A percentile compares a stretch with the other conserved stretches of the same genome.
These are phyloP conservation scores for Phrynosoma blainvillii DNA, from an alignment of 2,113 vertebrate genomes.

Conservation along the genomic window DNA sequence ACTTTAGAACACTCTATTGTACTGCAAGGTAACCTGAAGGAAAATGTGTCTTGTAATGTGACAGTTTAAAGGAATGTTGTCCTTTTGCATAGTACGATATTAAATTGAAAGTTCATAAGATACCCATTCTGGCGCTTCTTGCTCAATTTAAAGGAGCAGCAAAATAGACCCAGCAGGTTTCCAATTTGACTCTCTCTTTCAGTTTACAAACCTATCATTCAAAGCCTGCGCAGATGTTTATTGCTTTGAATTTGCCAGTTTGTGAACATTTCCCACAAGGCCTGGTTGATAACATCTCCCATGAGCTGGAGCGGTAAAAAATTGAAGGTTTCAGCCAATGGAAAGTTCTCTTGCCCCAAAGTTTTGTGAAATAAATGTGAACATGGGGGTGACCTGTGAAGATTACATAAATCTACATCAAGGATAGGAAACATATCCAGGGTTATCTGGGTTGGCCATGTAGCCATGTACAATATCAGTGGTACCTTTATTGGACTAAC, in stretches of 20 bases:
- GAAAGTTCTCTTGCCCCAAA: neutral
- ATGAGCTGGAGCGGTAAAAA: neutral
- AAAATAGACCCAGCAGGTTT: constrained; percentile 11
- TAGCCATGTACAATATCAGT: no score
- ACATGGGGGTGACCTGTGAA: neutral
- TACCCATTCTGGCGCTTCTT: neutral
- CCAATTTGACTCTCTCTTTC: neutral
- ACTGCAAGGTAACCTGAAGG: neutral
- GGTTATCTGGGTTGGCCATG: no score
- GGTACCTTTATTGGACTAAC: no score
- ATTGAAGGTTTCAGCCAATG: neutral
- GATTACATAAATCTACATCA: no score
- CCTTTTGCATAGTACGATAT: neutral
- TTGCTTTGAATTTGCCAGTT: constrained; percentile 3
- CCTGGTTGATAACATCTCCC: neutral
- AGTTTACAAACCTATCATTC: neutral
- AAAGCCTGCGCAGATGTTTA: neutral
- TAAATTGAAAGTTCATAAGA: neutral
- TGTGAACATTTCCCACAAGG: neutral
- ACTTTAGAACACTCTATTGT: neutral
- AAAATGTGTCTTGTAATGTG: neutral
- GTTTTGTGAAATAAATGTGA: neutral
- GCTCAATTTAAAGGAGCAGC: constrained; percentile 3
- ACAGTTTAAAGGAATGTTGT: constrained; percentile 3
- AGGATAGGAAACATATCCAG: no score